A percentile compares a stretch with the other conserved stretches of the same genome.
These are phyloP conservation scores for Cataglyphis livida DNA, from an alignment of 2,888 invertebrate genomes.

Conservation along the genomic window DNA sequence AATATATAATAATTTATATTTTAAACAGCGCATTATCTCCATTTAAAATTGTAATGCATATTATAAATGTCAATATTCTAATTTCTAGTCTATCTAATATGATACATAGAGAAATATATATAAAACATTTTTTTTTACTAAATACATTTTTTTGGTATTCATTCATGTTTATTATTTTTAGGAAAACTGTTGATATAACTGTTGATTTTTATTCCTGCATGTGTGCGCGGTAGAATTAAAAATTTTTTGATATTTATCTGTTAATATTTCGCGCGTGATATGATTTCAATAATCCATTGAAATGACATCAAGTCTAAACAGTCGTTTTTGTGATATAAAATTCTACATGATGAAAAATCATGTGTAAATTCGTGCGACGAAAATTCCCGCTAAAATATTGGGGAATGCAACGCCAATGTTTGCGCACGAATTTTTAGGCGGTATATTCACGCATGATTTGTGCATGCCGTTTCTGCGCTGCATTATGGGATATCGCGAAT, in stretches of 20 bases:
- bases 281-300: constrained; percentile 22
- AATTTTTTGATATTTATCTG: constrained; percentile 24
- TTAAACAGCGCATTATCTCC: not conserved
- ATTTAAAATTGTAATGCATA: not conserved
- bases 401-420: not conserved
- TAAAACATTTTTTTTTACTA: no score
- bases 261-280: constrained; percentile 8
- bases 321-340: constrained; percentile 16
- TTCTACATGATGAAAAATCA: constrained; percentile 11
- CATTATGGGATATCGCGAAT: constrained; percentile 17
- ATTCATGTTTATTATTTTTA: no score
- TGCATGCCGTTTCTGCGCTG: not conserved
- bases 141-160: not conserved
- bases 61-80: not conserved
- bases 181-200: no score
- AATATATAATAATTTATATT: not conserved
- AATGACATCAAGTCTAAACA: constrained; percentile 18
- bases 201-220: not conserved
- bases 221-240: not conserved
- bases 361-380: constrained; percentile 18
- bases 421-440: constrained; percentile 19
- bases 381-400: not conserved
- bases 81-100: no score
- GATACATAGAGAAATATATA: no score
- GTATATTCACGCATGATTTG: not conserved